phyloP scores from a whole-genome alignment of 2,888 invertebrate species.

The Ariolimax columbianus region DNA sequence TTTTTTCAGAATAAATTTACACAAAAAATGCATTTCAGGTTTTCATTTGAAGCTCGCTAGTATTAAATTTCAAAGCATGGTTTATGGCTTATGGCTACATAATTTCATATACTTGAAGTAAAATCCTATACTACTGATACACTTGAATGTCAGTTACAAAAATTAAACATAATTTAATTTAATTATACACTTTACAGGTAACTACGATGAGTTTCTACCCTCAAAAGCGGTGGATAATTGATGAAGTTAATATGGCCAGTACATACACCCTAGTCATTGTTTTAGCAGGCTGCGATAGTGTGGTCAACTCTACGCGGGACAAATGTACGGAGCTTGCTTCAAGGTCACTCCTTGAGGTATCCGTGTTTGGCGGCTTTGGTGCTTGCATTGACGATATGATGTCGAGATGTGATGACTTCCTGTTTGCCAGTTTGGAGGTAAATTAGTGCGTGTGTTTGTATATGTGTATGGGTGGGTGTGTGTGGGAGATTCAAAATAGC shows the following conservation, averaged over 20 bases:
- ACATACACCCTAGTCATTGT: background rate
- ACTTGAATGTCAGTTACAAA: too few species aligned
- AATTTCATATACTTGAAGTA: too few species aligned
- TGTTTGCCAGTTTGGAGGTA: conserved; percentile 29
- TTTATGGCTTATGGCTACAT: too few species aligned
- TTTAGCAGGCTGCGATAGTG: background rate
- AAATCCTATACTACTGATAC: too few species aligned
- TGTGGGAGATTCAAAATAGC: too few species aligned
- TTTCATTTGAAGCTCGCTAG: too few species aligned
- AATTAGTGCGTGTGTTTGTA: background rate
- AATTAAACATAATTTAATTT: background rate
- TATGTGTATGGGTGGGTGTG: too few species aligned
- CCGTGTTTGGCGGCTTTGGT: conserved; percentile 39
- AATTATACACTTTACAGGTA: background rate
- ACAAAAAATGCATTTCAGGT: too few species aligned
- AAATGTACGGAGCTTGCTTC: conserved; percentile 5
- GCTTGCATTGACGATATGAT: conserved; percentile 36
- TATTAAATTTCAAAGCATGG: too few species aligned
- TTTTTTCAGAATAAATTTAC: too few species aligned
- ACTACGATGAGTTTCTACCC: conserved; percentile 1
- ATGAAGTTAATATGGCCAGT: conserved; percentile 23
- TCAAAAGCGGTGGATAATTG: conserved; percentile 7
- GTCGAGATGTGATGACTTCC: conserved; percentile 33
- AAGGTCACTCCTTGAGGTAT: conserved; percentile 42
- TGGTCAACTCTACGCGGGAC: conserved; percentile 16